phyloP scores from a whole-genome alignment of 1,140 invertebrate species.

The Nixonia krombeini region DNA sequence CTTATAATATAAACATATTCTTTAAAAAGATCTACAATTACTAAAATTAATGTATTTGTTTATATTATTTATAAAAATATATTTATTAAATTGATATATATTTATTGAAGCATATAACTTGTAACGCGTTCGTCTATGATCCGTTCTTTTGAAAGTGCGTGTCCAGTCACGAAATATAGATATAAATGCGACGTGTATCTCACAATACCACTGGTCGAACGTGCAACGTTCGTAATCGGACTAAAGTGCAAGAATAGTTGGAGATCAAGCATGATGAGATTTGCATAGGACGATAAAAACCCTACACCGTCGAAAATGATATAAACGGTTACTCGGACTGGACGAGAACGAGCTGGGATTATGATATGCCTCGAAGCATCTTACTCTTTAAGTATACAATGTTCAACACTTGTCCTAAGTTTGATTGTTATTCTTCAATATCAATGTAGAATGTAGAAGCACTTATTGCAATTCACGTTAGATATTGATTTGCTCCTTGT shows the following conservation, averaged over 20 bases:
- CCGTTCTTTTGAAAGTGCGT: conserved; percentile 4
- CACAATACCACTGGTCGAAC: conserved; percentile 2
- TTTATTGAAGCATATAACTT: too few relatives aligned
- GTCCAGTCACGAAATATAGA: conserved; percentile 29
- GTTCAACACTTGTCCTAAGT: not conserved
- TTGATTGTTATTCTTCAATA: too few relatives aligned
- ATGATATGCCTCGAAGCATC: conserved; percentile 23
- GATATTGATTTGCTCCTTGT: too few relatives aligned
- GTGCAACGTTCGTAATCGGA: conserved; percentile 20
- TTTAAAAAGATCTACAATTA: too few relatives aligned
- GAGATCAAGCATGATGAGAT: conserved; percentile 41
- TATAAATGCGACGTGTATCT: conserved; percentile 22
- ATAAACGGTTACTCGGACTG: conserved; percentile 30
- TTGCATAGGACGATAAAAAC: conserved; percentile 57
- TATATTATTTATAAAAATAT: too few relatives aligned
- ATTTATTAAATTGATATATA: too few relatives aligned
- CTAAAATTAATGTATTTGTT: too few relatives aligned
- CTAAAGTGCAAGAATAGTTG: conserved; percentile 24
- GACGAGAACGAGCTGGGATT: conserved; percentile 30
- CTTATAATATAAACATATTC: too few relatives aligned
- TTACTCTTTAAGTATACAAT: conserved; percentile 2
- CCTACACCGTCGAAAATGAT: conserved; percentile 54
- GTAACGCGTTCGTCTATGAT: not conserved
- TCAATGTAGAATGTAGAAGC: too few relatives aligned
- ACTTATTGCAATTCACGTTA: too few relatives aligned